A percentile compares a stretch with the other conserved stretches of the same genome.
These are phyloP conservation scores for Psylliodes chrysocephalus DNA, from an alignment of 2,888 invertebrate genomes.

Conservation along the genomic window DNA sequence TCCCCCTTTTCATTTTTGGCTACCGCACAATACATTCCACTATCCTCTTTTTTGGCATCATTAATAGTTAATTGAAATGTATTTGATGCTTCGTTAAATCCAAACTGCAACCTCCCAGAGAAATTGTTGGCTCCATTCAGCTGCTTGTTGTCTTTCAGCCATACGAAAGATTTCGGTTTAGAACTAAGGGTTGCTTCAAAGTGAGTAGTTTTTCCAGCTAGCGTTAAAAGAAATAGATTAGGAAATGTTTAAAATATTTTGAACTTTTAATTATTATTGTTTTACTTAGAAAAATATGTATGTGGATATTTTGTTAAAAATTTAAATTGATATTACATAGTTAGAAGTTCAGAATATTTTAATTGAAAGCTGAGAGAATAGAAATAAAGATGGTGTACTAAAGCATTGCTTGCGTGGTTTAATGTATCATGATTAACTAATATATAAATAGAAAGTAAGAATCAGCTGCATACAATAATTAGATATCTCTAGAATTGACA, in stretches of 20 bases:
- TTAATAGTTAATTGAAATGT: slow-evolving; percentile 79
- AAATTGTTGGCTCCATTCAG: slow-evolving; percentile 74
- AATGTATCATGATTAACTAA: background rate
- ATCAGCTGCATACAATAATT: too few species aligned
- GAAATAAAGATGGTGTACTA: background rate
- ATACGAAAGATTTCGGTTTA: slow-evolving; percentile 75
- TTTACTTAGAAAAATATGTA: background rate
- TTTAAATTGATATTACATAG: too few species aligned
- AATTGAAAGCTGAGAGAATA: background rate
- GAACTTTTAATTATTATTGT: background rate
- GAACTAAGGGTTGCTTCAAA: slow-evolving; percentile 82
- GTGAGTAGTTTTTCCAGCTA: slow-evolving; percentile 85
- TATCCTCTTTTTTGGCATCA: slow-evolving; percentile 80
- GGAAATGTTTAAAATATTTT: slow-evolving; percentile 7
- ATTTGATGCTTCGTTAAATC: slow-evolving; percentile 69
- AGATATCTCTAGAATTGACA: too few species aligned
- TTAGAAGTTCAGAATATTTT: background rate
- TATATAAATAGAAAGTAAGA: background rate
- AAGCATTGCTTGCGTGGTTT: background rate
- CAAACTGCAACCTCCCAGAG: slow-evolving; percentile 77
- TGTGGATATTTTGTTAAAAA: background rate
- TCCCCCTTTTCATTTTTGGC: slow-evolving; percentile 85
- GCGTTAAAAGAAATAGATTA: slow-evolving; percentile 26
- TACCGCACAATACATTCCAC: slow-evolving; percentile 90
- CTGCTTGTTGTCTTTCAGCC: slow-evolving; percentile 90